phyloP scores from a whole-genome alignment of 2,797 vertebrate species.

The Lates japonicus region DNA sequence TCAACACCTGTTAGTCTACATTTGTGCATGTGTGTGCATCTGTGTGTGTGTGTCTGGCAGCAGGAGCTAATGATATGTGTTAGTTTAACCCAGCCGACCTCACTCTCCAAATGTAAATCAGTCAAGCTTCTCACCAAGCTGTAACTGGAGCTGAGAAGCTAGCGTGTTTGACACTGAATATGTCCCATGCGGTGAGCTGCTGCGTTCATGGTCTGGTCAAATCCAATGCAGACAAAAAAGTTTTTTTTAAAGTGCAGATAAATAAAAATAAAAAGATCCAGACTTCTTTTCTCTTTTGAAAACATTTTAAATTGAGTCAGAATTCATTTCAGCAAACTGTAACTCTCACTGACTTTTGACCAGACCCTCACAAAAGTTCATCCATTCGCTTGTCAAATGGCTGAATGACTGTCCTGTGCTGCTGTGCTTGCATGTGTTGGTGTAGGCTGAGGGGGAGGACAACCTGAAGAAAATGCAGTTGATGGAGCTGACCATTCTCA shows the following conservation, averaged over 20 bases:
- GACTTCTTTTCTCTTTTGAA: not conserved
- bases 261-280: too few relatives aligned
- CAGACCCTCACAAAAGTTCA: constrained; percentile 26
- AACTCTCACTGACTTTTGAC: constrained; percentile 43
- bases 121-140: constrained; percentile 73
- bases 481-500: constrained; percentile 99
- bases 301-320: not conserved
- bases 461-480: constrained; percentile 99
- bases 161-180: constrained; percentile 55
- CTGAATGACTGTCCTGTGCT: constrained; percentile 43
- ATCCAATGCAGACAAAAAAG: not conserved
- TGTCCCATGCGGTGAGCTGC: constrained; percentile 25
- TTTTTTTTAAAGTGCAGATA: not conserved
- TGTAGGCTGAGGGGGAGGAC: constrained; percentile 97
- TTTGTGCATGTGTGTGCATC: constrained; percentile 35
- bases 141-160: constrained; percentile 74
- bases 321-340: constrained; percentile 8
- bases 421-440: constrained; percentile 55
- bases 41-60: constrained; percentile 31
- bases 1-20: constrained; percentile 69
- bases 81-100: constrained; percentile 72
- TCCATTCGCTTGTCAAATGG: constrained; percentile 27
- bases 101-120: constrained; percentile 78
- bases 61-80: constrained; percentile 58
- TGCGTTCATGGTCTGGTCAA: constrained; percentile 32